Evolutionary conservation across 2,888 invertebrate species (phyloP).

Genomic region (Diplazon laetatorius): DNA sequence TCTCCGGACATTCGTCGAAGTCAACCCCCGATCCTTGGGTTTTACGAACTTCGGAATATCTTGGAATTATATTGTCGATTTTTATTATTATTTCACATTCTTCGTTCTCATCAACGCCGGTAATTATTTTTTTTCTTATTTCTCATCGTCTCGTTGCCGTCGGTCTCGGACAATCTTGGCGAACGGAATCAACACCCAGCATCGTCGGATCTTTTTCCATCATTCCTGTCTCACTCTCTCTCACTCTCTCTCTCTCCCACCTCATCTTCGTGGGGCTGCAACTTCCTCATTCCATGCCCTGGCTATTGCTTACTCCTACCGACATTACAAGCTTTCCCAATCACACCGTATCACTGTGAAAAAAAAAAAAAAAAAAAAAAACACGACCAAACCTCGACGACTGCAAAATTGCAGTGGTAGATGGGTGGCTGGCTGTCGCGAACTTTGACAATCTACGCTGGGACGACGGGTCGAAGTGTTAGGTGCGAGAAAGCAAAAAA

Average conservation of each 20-base stretch:
- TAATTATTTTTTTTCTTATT: neutral
- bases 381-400: neutral
- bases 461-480: slow-evolving; percentile 18
- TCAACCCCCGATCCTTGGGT: neutral
- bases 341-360: neutral
- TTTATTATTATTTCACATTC: neutral
- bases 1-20: slow-evolving; percentile 21
- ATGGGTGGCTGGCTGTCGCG: neutral
- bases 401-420: slow-evolving; percentile 7
- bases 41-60: slow-evolving; percentile 3
- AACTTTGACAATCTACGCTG: slow-evolving; percentile 44
- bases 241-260: neutral
- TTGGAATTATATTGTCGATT: no score
- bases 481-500: neutral
- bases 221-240: no score
- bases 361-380: neutral
- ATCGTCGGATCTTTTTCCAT: neutral
- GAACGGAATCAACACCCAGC: neutral
- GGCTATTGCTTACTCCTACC: slow-evolving; percentile 13
- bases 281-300: no score
- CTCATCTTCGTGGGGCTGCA: neutral
- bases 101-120: neutral
- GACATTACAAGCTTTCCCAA: slow-evolving; percentile 46
- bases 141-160: neutral
- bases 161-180: no score